Base-by-base conservation (phyloP, 2,797 vertebrate genomes). In the Ciconia nigra region DNA sequence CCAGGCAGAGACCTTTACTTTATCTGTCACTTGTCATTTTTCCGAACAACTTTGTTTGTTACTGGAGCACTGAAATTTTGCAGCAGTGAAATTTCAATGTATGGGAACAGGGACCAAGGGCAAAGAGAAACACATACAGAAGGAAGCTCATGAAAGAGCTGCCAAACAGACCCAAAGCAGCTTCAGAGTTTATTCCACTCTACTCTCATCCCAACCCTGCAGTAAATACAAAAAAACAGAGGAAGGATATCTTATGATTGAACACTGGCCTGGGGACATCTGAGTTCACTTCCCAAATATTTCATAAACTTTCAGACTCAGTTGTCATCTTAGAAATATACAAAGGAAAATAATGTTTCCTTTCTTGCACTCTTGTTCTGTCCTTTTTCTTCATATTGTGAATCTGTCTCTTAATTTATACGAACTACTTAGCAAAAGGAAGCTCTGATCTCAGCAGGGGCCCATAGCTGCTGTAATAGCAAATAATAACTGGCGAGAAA, bases 311-410 rank as follows among this genome's bases (percentile, higher is more conserved):
- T 93, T 90, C 83, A 83, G 73, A 89, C 42, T 85, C 67, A 3
- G 81, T 41, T 95, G 92, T 93, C 92, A 92, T 81, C 63, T 93
- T 81, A 63, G 35, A 93, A 83, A 72, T 87, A 94, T 2, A 96
- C 94, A 97, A 77, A 96, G 93, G 71, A 94, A 96, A 95, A 96
- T n/a, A 39, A 72, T 25, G 33, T 80, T 97, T 96, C 96, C 96
- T 95, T 88, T 83, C 90, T 70, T 49, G 77, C 35, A 44, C 22
- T 66, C 57, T 67, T 57, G 65, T 47, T 89, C 72, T 83, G 47
- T 73, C 57, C 57, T 78, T 83, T 93, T 71, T 58, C 59, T 93
- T 93, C 57, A 29, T 28, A 26, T 54, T 42, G 39, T 57, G 51
- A 49, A 59, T 33, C 66, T 58, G 44, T 24, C 93, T 77, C 80